Conservation (phyloP, 30 jellyfish, hydroid and myxozoan genomes). For the Pelagia noctiluca region DNA sequence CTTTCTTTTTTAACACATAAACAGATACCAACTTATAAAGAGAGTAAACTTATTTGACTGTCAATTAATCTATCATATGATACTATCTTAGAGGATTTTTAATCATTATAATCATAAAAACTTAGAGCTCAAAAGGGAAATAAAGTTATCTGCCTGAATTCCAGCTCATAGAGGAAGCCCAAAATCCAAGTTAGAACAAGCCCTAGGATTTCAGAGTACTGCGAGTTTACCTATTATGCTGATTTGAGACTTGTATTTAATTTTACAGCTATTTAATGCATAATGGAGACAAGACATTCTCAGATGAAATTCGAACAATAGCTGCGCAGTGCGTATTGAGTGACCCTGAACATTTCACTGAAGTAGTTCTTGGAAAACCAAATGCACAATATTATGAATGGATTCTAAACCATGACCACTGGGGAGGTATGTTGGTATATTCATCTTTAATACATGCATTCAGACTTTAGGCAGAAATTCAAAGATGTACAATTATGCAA, state of each 20-base stretch:
- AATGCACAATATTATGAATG: constrained; percentile 78
- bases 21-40: no score
- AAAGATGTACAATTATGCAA: background rate
- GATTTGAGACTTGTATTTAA: background rate
- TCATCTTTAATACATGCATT: background rate
- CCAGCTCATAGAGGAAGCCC: no score
- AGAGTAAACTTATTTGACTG: no score
- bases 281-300: constrained; percentile 73
- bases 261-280: constrained; percentile 44
- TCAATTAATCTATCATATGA: no score
- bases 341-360: constrained; percentile 79
- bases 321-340: constrained; percentile 79
- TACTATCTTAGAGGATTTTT: no score
- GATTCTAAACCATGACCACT: constrained; percentile 69
- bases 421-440: constrained; percentile 98
- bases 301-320: constrained; percentile 65
- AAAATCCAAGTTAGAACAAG: no score
- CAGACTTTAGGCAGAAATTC: background rate
- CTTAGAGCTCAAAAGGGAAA: no score
- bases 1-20: no score
- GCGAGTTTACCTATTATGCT: background rate
- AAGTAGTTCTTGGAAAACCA: constrained; percentile 83
- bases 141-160: no score
- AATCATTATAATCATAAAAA: no score
- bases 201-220: no score